These are phyloP conservation scores for Ia io DNA, from an alignment of 2,113 vertebrate genomes.

Conservation along the genomic window DNA sequence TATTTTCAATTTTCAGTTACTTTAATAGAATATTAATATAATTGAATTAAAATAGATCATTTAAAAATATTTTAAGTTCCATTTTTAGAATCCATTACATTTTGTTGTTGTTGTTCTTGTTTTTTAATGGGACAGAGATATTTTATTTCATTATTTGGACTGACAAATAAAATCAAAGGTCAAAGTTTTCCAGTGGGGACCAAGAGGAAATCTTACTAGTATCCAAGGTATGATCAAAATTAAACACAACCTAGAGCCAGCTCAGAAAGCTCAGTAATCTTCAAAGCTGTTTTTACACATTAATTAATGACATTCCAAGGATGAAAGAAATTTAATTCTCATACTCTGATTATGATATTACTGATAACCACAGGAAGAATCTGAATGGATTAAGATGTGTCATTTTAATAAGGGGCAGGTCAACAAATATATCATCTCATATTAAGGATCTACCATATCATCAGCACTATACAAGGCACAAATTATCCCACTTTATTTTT, in stretches of 20 bases:
- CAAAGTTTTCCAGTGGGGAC: background rate
- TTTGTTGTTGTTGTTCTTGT: background rate
- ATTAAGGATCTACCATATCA: background rate
- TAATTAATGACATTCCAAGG: background rate
- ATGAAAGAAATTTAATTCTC: slow-evolving; percentile 37
- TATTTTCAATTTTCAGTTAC: background rate
- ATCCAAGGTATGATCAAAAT: slow-evolving; percentile 26
- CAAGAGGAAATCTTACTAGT: slow-evolving; percentile 25
- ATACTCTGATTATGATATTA: background rate
- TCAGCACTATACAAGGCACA: background rate
- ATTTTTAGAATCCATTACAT: background rate
- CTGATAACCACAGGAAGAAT: background rate
- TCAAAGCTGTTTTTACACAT: slow-evolving; percentile 45
- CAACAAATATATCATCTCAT: background rate
- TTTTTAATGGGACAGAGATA: background rate
- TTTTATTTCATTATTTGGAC: background rate
- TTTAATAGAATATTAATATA: background rate
- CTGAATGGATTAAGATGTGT: background rate
- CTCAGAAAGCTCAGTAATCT: slow-evolving; percentile 20
- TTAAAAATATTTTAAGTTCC: slow-evolving; percentile 1
- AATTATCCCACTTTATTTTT: background rate
- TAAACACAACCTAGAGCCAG: slow-evolving; percentile 20
- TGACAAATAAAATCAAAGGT: slow-evolving; percentile 37
- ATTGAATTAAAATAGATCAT: background rate
- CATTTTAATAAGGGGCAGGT: background rate